Evolutionary conservation across 53 echinoderm and acorn worm species (phyloP).

Genomic region (Henricia sp.): DNA sequence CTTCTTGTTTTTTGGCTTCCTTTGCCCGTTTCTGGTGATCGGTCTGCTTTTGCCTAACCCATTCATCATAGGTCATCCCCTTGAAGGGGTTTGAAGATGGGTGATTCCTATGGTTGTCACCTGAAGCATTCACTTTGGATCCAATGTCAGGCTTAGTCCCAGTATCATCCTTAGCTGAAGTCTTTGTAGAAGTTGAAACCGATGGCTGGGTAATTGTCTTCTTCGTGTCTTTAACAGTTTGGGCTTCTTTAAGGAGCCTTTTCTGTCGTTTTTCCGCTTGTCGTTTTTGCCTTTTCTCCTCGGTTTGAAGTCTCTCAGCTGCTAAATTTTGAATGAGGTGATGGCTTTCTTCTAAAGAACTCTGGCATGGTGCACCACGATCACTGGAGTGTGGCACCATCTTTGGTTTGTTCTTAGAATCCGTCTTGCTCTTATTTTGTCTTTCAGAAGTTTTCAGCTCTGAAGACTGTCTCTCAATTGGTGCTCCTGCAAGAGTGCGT

Average conservation of each 20-base stretch:
- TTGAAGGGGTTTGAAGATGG: constrained; percentile 73
- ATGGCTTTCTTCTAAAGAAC: background rate
- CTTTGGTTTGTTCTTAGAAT: background rate
- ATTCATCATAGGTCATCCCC: constrained; percentile 77
- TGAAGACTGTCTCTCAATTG: background rate
- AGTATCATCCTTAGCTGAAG: background rate
- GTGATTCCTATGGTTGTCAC: background rate
- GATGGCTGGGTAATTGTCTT: background rate
- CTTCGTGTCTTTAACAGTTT: background rate
- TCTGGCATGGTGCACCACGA: too few species aligned
- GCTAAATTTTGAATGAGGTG: constrained; percentile 18
- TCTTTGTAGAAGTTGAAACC: background rate
- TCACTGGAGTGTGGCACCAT: background rate
- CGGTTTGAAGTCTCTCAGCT: constrained; percentile 35
- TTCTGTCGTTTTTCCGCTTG: constrained; percentile 54
- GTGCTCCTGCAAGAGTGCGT: background rate
- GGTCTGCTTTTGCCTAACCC: constrained; percentile 72
- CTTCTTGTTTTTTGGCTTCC: constrained; percentile 47
- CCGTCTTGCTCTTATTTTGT: background rate
- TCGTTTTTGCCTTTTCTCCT: constrained; percentile 56
- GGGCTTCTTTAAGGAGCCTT: constrained; percentile 3
- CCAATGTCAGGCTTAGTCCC: background rate
- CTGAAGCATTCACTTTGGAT: background rate
- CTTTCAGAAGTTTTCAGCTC: background rate
- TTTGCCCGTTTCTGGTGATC: constrained; percentile 45